Evolutionary conservation across 1,140 invertebrate species (phyloP), one percentile per base, ranked within the genome.

Genomic region (Callitettix versicolor): DNA sequence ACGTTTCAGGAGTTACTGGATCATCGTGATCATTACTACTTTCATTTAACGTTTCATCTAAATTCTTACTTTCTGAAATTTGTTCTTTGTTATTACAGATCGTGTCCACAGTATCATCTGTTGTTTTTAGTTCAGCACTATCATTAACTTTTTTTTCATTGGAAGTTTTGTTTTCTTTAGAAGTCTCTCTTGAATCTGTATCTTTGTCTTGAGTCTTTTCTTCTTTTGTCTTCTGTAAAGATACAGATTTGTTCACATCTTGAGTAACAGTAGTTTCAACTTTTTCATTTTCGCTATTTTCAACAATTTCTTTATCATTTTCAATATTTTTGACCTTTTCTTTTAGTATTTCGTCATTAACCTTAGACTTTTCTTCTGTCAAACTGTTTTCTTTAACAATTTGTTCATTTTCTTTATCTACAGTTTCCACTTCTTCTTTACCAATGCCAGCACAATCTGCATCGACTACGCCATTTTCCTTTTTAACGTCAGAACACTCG

Each of bases 131-230:
- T n/a, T n/a, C n/a, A n/a, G n/a, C n/a, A n/a, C n/a, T n/a, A n/a
- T n/a, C n/a, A n/a, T n/a, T n/a, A n/a, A n/a, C n/a, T n/a, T n/a
- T n/a, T n/a, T n/a, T n/a, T n/a, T n/a, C n/a, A n/a, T n/a, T n/a
- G n/a, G n/a, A n/a, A 26, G 30, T 5, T 34, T 46, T 46, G 15
- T 14, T 26, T 46, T 26, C 24, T 42, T 21, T 53, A 21, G 14
- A 18, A 53, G 22, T 14, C 2, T 53, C 9, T 53, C 40, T 53
- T 1, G 51, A 43, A 15, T 40, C 20, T 43, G 38, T 54, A 17
- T 55, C 41, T 24, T 55, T 40, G 14, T 48, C 42, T 24, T 17
- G 3, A 2, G 2, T 3, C 34, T 1, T 17, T 18, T 3, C 20
- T 14, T 21, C 17, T 21, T 40, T 1, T 14, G n/a, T n/a, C n/a